Percentiles rank a stretch among this genome's conserved stretches.
Conservation (phyloP, 2,797 vertebrate genomes). For the Strix occidentalis region DNA sequence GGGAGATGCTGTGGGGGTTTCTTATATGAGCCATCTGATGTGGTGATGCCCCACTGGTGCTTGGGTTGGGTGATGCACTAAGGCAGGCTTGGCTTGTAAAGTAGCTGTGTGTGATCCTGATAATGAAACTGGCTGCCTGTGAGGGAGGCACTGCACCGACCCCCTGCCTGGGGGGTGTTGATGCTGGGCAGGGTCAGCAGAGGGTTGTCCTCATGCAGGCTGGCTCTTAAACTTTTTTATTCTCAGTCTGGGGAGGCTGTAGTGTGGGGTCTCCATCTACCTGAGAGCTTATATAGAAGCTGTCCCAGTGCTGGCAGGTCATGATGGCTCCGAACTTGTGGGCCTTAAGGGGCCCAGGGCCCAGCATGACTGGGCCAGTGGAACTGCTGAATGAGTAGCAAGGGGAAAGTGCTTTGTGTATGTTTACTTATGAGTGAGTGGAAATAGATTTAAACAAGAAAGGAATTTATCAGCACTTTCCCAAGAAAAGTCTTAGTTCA, state of each 20-base stretch:
- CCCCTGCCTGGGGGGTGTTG: not conserved
- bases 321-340: fast-evolving
- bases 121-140: fast-evolving
- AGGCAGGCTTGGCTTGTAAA: not conserved
- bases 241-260: not conserved
- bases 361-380: fast-evolving
- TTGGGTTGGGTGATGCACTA: no score
- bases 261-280: fast-evolving
- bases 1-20: not conserved
- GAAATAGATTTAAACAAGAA: not conserved
- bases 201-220: fast-evolving
- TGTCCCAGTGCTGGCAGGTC: not conserved
- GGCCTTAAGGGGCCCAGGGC: not conserved
- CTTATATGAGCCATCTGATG: fast-evolving
- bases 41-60: no score
- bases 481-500: not conserved
- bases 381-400: not conserved
- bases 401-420: fast-evolving
- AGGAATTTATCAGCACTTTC: not conserved
- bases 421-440: not conserved
- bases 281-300: fast-evolving
- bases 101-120: not conserved
- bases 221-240: not conserved
- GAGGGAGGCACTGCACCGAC: fast-evolving
- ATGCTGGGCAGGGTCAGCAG: no score